Base-by-base conservation (phyloP, 2,113 vertebrate genomes). In the Anthoscopus minutus region DNA sequence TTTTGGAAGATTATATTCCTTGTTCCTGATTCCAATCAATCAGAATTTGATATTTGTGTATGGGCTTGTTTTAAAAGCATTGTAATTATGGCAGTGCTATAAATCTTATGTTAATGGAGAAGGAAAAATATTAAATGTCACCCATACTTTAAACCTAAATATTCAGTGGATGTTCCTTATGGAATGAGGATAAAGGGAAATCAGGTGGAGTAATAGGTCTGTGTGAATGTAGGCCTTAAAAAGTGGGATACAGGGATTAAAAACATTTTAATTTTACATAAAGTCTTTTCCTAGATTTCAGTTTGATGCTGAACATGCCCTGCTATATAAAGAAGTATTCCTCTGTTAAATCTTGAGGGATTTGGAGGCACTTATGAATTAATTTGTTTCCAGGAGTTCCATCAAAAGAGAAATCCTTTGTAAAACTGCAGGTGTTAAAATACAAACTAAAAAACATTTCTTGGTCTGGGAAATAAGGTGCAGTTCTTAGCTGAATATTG, bases 381-480 rank as follows among this genome's bases (percentile, higher is more conserved):
- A 80, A 66, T 86, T 85, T 93, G 38, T 92, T 92, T 74, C 83
- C 62, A 64, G 81, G 74, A 91, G 71, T 92, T 96, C 87, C 62
- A 42, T 88, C 56, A 65, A 66, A 92, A 61, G 62, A 88, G 53
- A 80, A 93, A 54, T 77, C 67, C 58, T 88, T 73, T 73, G 79
- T 92, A 70, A 70, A 92, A 77, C 53, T 88, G 11, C 50, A 54
- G 71, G 51, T 73, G 66, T 65, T 93, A 82, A 93, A 94, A 54
- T 42, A 33, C 42, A 65, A 25, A 14, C 37, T 22, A 66, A 84
- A 73, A 87, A 30, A 11, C 30, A 4, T 13, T 86, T 44, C 88
- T 61, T 57, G 40, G 51, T 28, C 30, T 80, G 67, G 54, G 60
- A 81, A 86, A 77, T 86, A 15, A 14, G 28, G 10, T 10, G 8